phyloP scores from a whole-genome alignment of 2,888 invertebrate genomes.

The Pheosia tremula region DNA sequence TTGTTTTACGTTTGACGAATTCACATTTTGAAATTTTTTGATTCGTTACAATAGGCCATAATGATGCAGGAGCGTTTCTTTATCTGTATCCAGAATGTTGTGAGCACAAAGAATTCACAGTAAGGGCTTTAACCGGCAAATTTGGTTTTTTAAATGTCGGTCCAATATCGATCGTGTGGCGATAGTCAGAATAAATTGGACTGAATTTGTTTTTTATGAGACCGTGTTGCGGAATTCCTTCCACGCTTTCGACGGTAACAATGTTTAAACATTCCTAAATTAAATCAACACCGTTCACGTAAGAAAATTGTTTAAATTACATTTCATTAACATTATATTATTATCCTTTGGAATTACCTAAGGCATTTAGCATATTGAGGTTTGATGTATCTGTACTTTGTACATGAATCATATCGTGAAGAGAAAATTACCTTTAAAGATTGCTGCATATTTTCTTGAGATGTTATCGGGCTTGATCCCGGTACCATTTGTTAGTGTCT shows the following conservation, averaged over 20 bases:
- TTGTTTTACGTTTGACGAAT: constrained; percentile 84
- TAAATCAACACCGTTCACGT: constrained; percentile 45
- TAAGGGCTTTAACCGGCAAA: constrained; percentile 60
- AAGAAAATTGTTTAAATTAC: constrained; percentile 33
- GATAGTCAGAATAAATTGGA: constrained; percentile 69
- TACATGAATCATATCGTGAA: constrained; percentile 58
- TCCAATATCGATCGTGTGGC: constrained; percentile 73
- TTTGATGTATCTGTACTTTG: constrained; percentile 24
- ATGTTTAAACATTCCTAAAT: constrained; percentile 59
- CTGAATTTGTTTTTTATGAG: constrained; percentile 52
- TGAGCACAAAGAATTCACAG: constrained; percentile 62
- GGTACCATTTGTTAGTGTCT: constrained; percentile 79
- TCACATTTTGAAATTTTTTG: constrained; percentile 80
- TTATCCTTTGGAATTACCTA: constrained; percentile 22
- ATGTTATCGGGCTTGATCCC: constrained; percentile 59
- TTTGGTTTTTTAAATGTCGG: constrained; percentile 62
- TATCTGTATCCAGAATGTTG: constrained; percentile 69
- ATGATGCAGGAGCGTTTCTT: constrained; percentile 80
- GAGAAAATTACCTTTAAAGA: constrained; percentile 60
- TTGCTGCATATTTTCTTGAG: constrained; percentile 57
- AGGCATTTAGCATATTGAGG: constrained; percentile 21
- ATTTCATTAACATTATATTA: constrained; percentile 26
- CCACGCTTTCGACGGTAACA: constrained; percentile 55
- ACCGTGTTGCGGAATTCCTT: constrained; percentile 54
- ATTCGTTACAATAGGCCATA: constrained; percentile 81